These are phyloP conservation scores for Pseudolaguvia tuberculata DNA, from an alignment of 2,113 vertebrate species.

Conservation along the genomic window DNA sequence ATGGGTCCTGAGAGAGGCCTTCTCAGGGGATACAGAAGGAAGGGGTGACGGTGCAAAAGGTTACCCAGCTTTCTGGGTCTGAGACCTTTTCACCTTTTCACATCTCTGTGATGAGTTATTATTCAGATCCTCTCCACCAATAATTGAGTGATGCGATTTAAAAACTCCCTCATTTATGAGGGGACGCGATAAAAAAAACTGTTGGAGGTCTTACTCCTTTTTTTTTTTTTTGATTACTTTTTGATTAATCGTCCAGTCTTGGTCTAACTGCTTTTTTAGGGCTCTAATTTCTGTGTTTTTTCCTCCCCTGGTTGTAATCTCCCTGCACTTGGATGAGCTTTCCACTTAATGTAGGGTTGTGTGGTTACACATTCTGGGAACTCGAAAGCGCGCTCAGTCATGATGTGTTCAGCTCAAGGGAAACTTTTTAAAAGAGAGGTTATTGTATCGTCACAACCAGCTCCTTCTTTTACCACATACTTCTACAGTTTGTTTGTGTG, in stretches of 20 bases:
- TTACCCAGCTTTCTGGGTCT: slow-evolving; percentile 26
- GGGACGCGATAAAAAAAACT: no score
- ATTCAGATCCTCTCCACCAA: slow-evolving; percentile 14
- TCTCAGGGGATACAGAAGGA: slow-evolving; percentile 27
- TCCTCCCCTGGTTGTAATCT: slow-evolving; percentile 16
- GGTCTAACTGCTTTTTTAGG: not conserved
- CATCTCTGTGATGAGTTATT: slow-evolving; percentile 25
- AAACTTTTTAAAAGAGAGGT: slow-evolving; percentile 18
- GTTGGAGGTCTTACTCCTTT: no score
- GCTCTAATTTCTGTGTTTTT: slow-evolving; percentile 23
- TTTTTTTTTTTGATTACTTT: no score
- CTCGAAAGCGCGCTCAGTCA: slow-evolving; percentile 11
- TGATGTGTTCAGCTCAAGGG: slow-evolving; percentile 28
- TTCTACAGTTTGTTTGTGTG: slow-evolving; percentile 19
- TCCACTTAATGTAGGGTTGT: slow-evolving; percentile 39
- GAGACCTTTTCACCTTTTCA: slow-evolving; percentile 36
- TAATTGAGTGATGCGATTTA: not conserved
- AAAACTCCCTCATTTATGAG: no score
- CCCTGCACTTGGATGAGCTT: slow-evolving; percentile 21
- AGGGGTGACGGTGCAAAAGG: slow-evolving; percentile 40
- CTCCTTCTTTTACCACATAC: slow-evolving; percentile 21
- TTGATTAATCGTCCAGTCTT: no score
- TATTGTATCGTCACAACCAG: not conserved
- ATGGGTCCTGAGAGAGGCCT: slow-evolving; percentile 47
- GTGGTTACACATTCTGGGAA: slow-evolving; percentile 38